Conservation (phyloP, 2,888 invertebrate genomes). For the Alviniconcha strummeri region DNA sequence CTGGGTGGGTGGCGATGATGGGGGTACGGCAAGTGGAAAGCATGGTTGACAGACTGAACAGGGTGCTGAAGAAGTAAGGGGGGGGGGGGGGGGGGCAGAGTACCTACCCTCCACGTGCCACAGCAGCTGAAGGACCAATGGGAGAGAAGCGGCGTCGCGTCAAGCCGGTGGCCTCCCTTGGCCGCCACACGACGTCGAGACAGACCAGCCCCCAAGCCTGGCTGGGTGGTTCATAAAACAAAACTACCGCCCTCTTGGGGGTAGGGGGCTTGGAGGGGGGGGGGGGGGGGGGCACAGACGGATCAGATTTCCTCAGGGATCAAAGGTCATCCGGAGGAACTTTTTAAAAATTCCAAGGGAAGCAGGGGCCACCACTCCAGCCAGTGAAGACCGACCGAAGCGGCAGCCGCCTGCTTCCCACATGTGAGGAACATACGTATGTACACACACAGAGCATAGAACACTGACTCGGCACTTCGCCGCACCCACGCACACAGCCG, state of each 20-base stretch:
- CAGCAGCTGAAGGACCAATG: constrained; percentile 3
- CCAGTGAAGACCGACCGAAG: neutral
- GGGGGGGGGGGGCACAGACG: neutral
- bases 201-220: neutral
- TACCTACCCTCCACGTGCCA: constrained; percentile 11
- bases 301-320: constrained; percentile 44
- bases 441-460: no score
- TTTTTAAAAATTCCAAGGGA: constrained; percentile 57
- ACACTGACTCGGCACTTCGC: no score
- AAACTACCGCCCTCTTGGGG: neutral
- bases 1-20: neutral
- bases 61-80: neutral
- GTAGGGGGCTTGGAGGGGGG: neutral
- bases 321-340: constrained; percentile 59
- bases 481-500: no score
- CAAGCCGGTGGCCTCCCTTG: constrained; percentile 18
- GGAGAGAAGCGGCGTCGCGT: neutral
- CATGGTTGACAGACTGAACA: neutral
- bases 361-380: constrained; percentile 36
- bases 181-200: neutral
- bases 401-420: constrained; percentile 32
- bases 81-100: neutral
- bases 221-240: neutral
- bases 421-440: constrained; percentile 14
- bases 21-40: neutral